These are phyloP conservation scores for Chondrilla cf. caribensis DNA, from an alignment of 37 sponge, comb jelly and placozoan genomes.

Conservation along the genomic window DNA sequence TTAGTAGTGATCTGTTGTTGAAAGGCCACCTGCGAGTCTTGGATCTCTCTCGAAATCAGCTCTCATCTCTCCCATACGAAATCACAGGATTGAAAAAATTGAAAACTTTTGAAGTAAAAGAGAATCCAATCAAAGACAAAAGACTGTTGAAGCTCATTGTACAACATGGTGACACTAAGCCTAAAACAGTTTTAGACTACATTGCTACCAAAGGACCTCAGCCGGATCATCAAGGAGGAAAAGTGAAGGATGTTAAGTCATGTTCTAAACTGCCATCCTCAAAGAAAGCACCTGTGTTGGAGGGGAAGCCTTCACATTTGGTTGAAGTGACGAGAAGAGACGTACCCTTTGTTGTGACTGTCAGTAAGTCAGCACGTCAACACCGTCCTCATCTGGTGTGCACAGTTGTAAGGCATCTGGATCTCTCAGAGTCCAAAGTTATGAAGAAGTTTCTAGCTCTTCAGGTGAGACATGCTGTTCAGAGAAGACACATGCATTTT, in stretches of 20 bases:
- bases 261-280: background rate
- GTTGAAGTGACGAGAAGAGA: slow-evolving; percentile 36
- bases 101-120: slow-evolving; percentile 51
- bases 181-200: slow-evolving; percentile 85
- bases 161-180: slow-evolving; percentile 81
- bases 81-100: slow-evolving; percentile 61
- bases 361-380: slow-evolving; percentile 42
- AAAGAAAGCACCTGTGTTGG: background rate
- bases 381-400: slow-evolving; percentile 78
- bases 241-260: slow-evolving; percentile 1
- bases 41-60: slow-evolving; percentile 51
- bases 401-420: slow-evolving; percentile 61
- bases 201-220: slow-evolving; percentile 18
- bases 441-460: slow-evolving; percentile 71
- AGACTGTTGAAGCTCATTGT: slow-evolving; percentile 73
- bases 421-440: slow-evolving; percentile 34
- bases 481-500: slow-evolving; percentile 12
- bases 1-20: slow-evolving; percentile 8
- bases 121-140: slow-evolving; percentile 75
- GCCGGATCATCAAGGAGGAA: background rate
- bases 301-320: background rate
- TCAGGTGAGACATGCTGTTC: slow-evolving; percentile 52
- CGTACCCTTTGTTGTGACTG: slow-evolving; percentile 28
- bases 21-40: slow-evolving; percentile 40
- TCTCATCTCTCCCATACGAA: slow-evolving; percentile 66